phyloP scores from a whole-genome alignment of 2,888 invertebrate genomes.

The Conops quadrifasciatus region DNA sequence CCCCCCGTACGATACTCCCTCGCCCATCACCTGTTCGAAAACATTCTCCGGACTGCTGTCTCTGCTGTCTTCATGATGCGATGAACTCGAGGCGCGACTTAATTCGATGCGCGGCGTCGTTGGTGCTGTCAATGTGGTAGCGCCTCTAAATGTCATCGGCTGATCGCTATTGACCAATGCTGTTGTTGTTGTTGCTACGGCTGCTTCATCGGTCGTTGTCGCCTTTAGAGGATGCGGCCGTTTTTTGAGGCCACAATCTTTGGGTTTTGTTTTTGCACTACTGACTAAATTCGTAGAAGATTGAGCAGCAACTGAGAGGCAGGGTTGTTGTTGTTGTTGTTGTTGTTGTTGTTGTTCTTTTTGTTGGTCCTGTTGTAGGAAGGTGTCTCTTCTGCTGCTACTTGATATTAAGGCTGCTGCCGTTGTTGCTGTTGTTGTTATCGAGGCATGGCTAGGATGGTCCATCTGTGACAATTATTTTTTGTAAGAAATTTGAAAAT shows the following conservation, averaged over 20 bases:
- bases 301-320: slow-evolving; percentile 42
- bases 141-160: slow-evolving; percentile 47
- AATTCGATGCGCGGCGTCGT: slow-evolving; percentile 88
- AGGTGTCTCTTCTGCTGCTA: too few relatives aligned
- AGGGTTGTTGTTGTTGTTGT: slow-evolving; percentile 39
- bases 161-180: slow-evolving; percentile 53
- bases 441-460: slow-evolving; percentile 46
- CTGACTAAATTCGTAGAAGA: slow-evolving; percentile 28
- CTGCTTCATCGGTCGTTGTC: slow-evolving; percentile 47
- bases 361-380: not conserved
- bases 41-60: slow-evolving; percentile 88
- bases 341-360: slow-evolving; percentile 34
- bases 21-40: slow-evolving; percentile 71
- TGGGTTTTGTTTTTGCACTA: slow-evolving; percentile 38
- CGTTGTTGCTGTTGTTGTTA: slow-evolving; percentile 39
- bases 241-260: slow-evolving; percentile 47
- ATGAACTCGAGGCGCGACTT: slow-evolving; percentile 87
- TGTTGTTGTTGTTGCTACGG: slow-evolving; percentile 42
- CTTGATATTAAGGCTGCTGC: slow-evolving; percentile 47
- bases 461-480: slow-evolving; percentile 45
- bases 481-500: not conserved
- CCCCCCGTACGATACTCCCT: slow-evolving; percentile 12
- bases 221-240: slow-evolving; percentile 64
- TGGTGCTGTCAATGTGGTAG: slow-evolving; percentile 68
- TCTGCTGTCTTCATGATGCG: slow-evolving; percentile 82